Evolutionary conservation across 2,888 invertebrate species (phyloP).

Genomic region (Heteropelma amictum): DNA sequence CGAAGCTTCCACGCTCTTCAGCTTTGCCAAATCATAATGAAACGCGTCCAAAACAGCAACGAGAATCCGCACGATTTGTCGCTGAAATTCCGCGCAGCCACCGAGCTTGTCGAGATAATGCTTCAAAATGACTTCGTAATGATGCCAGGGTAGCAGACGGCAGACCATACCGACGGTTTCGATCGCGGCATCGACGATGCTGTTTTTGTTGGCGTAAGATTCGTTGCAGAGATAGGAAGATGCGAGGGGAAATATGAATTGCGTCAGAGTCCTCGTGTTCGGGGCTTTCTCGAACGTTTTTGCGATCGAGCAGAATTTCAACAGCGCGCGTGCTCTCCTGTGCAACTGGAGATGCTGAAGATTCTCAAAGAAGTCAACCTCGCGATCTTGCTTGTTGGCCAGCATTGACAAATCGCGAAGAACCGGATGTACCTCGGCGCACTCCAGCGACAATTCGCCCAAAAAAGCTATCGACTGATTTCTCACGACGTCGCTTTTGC

Average conservation of each 20-base stretch:
- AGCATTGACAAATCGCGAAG: slow-evolving; percentile 85
- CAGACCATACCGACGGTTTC: slow-evolving; percentile 89
- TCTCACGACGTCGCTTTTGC: slow-evolving; percentile 85
- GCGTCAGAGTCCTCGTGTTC: slow-evolving; percentile 86
- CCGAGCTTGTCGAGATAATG: slow-evolving; percentile 89
- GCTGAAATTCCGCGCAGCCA: slow-evolving; percentile 86
- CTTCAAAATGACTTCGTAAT: slow-evolving; percentile 90
- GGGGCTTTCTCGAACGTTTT: slow-evolving; percentile 82
- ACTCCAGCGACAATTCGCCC: slow-evolving; percentile 87
- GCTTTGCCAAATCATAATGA: slow-evolving; percentile 91
- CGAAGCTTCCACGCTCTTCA: slow-evolving; percentile 67
- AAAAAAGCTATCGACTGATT: slow-evolving; percentile 90
- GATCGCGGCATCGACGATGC: slow-evolving; percentile 90
- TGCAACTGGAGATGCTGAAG: slow-evolving; percentile 93
- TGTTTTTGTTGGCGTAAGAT: slow-evolving; percentile 87
- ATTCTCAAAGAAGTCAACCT: slow-evolving; percentile 97
- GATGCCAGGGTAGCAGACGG: slow-evolving; percentile 91
- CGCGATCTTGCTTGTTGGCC: slow-evolving; percentile 85
- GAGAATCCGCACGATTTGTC: slow-evolving; percentile 88
- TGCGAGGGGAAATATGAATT: slow-evolving; percentile 91
- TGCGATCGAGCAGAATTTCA: slow-evolving; percentile 85
- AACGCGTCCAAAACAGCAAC: slow-evolving; percentile 92
- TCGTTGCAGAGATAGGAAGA: slow-evolving; percentile 89
- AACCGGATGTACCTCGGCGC: slow-evolving; percentile 84
- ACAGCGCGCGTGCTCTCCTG: slow-evolving; percentile 89